Conservation (phyloP, 2,888 invertebrate genomes). For the Mythimna lalbum region DNA sequence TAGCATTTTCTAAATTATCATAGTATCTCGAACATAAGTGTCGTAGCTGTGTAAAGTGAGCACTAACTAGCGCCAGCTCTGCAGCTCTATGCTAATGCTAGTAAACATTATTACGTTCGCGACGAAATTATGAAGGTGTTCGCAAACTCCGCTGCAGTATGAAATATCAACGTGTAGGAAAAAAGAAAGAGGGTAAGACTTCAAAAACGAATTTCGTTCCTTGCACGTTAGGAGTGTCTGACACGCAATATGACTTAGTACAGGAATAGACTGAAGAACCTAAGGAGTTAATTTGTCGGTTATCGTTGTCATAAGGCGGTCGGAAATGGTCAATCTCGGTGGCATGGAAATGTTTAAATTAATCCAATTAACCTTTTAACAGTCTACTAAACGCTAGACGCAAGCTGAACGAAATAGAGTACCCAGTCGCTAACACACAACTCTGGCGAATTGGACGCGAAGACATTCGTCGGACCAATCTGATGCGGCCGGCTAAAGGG, state of each 20-base stretch:
- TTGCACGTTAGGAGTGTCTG: slow-evolving; percentile 1
- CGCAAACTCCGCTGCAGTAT: slow-evolving; percentile 32
- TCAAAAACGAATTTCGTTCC: slow-evolving; percentile 19
- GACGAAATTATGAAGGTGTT: slow-evolving; percentile 29
- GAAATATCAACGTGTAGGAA: slow-evolving; percentile 20
- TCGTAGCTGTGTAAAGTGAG: neutral
- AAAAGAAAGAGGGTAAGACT: neutral
- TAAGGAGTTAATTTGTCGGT: neutral
- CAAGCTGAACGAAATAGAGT: too few species aligned
- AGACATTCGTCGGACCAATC: too few species aligned
- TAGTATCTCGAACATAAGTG: neutral
- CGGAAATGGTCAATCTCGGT: neutral
- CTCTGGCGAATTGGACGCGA: too few species aligned
- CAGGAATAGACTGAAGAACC: neutral
- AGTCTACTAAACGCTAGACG: too few species aligned
- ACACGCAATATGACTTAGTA: neutral
- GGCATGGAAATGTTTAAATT: neutral
- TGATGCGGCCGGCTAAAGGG: too few species aligned
- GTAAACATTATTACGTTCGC: slow-evolving; percentile 26
- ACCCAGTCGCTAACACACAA: too few species aligned
- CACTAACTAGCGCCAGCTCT: slow-evolving; percentile 5
- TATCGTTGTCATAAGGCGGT: neutral
- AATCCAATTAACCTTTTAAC: neutral
- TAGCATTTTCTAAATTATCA: neutral
- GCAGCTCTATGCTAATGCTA: slow-evolving; percentile 14